phyloP scores from a whole-genome alignment of 2,888 invertebrate genomes.

The Odontocerum albicorne region DNA sequence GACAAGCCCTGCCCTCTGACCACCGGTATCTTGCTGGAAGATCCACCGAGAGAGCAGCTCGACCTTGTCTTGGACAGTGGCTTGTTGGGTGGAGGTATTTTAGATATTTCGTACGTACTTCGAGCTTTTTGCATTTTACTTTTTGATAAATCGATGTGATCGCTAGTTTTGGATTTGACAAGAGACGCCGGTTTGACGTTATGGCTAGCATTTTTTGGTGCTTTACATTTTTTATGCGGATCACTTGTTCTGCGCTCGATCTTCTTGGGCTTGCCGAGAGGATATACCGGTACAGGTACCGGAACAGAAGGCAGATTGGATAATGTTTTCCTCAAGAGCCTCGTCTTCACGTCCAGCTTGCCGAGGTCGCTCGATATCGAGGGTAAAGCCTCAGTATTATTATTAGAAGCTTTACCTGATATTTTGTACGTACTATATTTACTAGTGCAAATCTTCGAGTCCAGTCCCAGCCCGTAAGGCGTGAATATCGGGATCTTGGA shows the following conservation, averaged over 20 bases:
- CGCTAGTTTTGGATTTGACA: slow-evolving; percentile 48
- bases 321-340: slow-evolving; percentile 57
- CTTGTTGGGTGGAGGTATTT: slow-evolving; percentile 44
- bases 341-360: slow-evolving; percentile 58
- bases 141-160: slow-evolving; percentile 45
- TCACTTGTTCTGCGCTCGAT: slow-evolving; percentile 50
- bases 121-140: slow-evolving; percentile 56
- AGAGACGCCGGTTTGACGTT: slow-evolving; percentile 19
- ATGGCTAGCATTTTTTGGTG: slow-evolving; percentile 4
- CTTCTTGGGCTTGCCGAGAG: slow-evolving; percentile 54
- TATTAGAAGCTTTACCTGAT: slow-evolving; percentile 45
- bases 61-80: slow-evolving; percentile 54
- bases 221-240: slow-evolving; percentile 46
- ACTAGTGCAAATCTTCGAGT: slow-evolving; percentile 49
- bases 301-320: slow-evolving; percentile 57
- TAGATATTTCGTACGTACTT: slow-evolving; percentile 59
- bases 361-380: slow-evolving; percentile 53
- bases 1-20: slow-evolving; percentile 56
- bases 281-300: slow-evolving; percentile 49
- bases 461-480: slow-evolving; percentile 46
- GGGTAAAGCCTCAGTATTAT: slow-evolving; percentile 42
- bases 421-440: slow-evolving; percentile 58
- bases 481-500: slow-evolving; percentile 46
- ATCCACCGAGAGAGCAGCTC: slow-evolving; percentile 58
- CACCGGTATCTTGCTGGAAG: slow-evolving; percentile 66